Evolutionary conservation across 2,113 vertebrate genomes (phyloP), one percentile per base, ranked within the genome.

Genomic region (Bagarius yarrelli): DNA sequence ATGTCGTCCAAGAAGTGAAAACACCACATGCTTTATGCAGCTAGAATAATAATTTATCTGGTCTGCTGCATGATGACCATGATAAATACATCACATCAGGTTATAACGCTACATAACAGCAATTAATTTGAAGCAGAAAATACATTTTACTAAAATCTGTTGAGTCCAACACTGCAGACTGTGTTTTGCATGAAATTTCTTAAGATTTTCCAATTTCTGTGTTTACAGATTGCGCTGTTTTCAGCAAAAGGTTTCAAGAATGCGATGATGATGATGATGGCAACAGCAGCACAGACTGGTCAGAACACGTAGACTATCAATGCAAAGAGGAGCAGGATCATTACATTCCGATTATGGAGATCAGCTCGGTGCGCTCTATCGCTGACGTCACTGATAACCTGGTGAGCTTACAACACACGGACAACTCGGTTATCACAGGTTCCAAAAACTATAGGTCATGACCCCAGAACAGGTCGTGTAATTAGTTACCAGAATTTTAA

Each of bases 301-400:
- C 81, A 8, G 87, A 84, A 12, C 82, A 80, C 15, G 21, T 14
- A 21, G 79, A 81, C 72, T 70, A 83, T n/a, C 79, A 75, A 47
- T 90, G 84, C 81, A 94, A 94, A 89, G 91, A 93, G 27, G 93
- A 93, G 57, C 87, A 85, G 59, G 90, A 92, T 32, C 88, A 85
- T 75, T 87, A 83, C 81, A 86, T 92, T 66, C 91, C 92, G 0
- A 93, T 93, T 55, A 92, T 93, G 85, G 91, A 92, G 84, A 93
- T 94, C 81, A 90, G 89, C 53, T 93, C 92, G 1, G 90, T 93
- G 1, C 86, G 89, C 61, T 93, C 92, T 18, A 91, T 94, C 86
- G 88, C 90, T 36, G 66, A 59, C 30, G 13, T 56, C 0, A 52
- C 79, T 44, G 84, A 82, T 56, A 82, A 74, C 61, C 75, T 79